These are phyloP conservation scores for Sus cebifrons DNA, from an alignment of 2,797 vertebrate species.

Conservation along the genomic window DNA sequence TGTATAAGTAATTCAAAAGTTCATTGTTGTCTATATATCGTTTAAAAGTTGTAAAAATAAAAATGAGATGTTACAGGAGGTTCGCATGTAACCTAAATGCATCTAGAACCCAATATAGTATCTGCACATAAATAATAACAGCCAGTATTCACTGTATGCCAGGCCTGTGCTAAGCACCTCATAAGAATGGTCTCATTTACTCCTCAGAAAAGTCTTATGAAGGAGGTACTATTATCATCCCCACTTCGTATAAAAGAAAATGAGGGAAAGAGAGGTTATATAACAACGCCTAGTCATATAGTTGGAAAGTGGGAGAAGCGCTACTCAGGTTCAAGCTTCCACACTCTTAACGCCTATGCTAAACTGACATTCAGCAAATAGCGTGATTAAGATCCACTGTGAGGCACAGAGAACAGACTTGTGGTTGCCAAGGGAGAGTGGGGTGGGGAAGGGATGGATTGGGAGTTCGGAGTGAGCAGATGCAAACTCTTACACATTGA, in stretches of 20 bases:
- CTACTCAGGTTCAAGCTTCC: background rate
- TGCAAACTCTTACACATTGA: no score
- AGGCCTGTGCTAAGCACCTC: slow-evolving; percentile 11
- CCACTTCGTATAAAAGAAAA: slow-evolving; percentile 52
- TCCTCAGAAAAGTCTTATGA: slow-evolving; percentile 24
- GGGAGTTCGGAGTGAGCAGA: no score
- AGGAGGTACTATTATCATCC: background rate
- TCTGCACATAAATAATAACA: slow-evolving; percentile 34
- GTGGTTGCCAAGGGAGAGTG: no score
- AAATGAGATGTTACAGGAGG: background rate
- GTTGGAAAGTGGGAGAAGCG: slow-evolving; percentile 24
- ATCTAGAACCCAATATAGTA: slow-evolving; percentile 44
- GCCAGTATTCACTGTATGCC: background rate
- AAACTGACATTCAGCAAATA: slow-evolving; percentile 15
- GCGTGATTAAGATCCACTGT: background rate
- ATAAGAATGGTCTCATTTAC: slow-evolving; percentile 40
- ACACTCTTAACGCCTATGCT: background rate
- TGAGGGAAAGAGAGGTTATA: slow-evolving; percentile 47
- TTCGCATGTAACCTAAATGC: slow-evolving; percentile 15
- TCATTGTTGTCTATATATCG: background rate
- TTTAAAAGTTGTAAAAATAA: slow-evolving; percentile 31
- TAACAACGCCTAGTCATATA: background rate
- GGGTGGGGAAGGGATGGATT: no score
- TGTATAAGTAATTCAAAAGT: slow-evolving; percentile 14
- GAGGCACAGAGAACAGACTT: background rate